Evolutionary conservation across 64 coral and sea anemone genomes (phyloP).

Genomic region (Cladopsammia gracilis): DNA sequence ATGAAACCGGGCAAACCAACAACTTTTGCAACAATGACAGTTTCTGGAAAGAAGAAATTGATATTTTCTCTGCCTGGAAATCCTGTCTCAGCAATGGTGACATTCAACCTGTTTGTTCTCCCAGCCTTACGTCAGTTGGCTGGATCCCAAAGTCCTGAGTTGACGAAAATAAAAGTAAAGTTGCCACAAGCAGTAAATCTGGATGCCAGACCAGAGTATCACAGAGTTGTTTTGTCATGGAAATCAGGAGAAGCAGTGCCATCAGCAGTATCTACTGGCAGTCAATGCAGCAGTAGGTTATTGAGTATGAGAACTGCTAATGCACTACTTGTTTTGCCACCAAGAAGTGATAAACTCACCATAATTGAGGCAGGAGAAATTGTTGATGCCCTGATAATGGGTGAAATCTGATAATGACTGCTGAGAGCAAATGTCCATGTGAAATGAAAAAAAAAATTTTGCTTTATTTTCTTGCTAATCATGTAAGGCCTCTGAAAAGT

Average conservation of each 20-base stretch:
- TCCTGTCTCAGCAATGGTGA: slow-evolving; percentile 97
- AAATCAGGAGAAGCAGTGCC: slow-evolving; percentile 84
- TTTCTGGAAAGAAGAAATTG: slow-evolving; percentile 70
- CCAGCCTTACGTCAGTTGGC: slow-evolving; percentile 89
- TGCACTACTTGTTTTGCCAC: slow-evolving; percentile 87
- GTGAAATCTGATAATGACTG: slow-evolving; percentile 42
- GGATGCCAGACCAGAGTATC: slow-evolving; percentile 92
- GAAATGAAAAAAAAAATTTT: too few relatives aligned
- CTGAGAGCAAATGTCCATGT: neutral
- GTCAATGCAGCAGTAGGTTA: slow-evolving; percentile 97
- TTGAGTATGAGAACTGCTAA: slow-evolving; percentile 98
- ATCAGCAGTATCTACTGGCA: slow-evolving; percentile 85
- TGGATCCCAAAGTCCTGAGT: slow-evolving; percentile 66
- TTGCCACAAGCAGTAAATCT: slow-evolving; percentile 66
- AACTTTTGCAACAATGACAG: slow-evolving; percentile 85
- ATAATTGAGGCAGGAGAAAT: slow-evolving; percentile 64
- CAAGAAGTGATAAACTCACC: slow-evolving; percentile 62
- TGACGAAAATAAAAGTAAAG: slow-evolving; percentile 88
- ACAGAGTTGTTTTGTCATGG: slow-evolving; percentile 91
- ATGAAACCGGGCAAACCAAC: slow-evolving; percentile 99
- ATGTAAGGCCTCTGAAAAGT: too few relatives aligned
- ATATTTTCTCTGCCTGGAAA: slow-evolving; percentile 98
- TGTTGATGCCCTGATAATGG: slow-evolving; percentile 88
- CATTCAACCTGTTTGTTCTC: slow-evolving; percentile 95
- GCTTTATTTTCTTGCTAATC: too few relatives aligned